phyloP scores from a whole-genome alignment of 1,140 invertebrate species.

The Sminthurides bifidus region DNA sequence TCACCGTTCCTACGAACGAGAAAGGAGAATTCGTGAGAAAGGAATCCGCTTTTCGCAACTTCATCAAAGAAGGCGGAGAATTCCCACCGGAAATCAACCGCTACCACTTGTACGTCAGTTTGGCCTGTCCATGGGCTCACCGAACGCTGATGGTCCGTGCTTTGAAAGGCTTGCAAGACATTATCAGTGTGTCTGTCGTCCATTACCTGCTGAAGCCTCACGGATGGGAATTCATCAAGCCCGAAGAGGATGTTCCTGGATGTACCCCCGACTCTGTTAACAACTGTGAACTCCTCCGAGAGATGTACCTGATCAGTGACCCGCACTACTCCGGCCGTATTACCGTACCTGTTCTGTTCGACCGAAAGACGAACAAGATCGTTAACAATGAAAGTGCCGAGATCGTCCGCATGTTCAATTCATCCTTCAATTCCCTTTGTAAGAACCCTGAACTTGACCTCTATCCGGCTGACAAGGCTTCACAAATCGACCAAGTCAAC shows the following conservation, averaged over 20 bases:
- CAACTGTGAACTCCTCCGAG: constrained; percentile 5
- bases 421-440: constrained; percentile 19
- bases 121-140: constrained; percentile 27
- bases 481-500: constrained; percentile 21
- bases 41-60: constrained; percentile 16
- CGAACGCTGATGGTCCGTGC: constrained; percentile 23
- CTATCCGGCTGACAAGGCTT: constrained; percentile 9
- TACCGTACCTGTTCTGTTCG: constrained; percentile 27
- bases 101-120: constrained; percentile 26
- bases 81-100: constrained; percentile 22
- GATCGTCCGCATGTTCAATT: constrained; percentile 24
- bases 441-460: constrained; percentile 20
- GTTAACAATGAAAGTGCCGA: constrained; percentile 30
- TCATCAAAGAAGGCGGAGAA: constrained; percentile 12
- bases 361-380: constrained; percentile 23
- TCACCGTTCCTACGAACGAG: background rate
- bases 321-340: constrained; percentile 19
- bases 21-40: constrained; percentile 19
- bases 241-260: constrained; percentile 11
- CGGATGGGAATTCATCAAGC: constrained; percentile 22
- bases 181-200: constrained; percentile 23
- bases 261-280: constrained; percentile 23
- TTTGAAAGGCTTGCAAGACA: constrained; percentile 21
- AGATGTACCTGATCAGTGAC: constrained; percentile 23
- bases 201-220: constrained; percentile 13